These are phyloP conservation scores for Galago senegalensis DNA, from an alignment of 2,797 vertebrate species.

Conservation along the genomic window DNA sequence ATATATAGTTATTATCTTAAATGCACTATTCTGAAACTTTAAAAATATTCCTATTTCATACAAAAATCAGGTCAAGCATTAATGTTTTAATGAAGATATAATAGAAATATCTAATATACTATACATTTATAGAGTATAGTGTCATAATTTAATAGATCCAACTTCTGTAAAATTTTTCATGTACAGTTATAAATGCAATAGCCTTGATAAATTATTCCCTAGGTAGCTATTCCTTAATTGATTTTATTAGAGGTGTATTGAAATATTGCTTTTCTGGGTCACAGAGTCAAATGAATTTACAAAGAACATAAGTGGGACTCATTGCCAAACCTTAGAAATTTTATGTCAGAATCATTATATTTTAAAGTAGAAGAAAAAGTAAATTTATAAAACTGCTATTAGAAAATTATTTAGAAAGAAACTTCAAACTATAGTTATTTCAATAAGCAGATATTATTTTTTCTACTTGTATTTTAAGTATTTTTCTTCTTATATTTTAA, in stretches of 20 bases:
- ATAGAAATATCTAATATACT: slow-evolving; percentile 81
- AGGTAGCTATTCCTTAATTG: slow-evolving; percentile 79
- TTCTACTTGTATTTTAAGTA: background rate
- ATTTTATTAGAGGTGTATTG: slow-evolving; percentile 80
- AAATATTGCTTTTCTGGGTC: slow-evolving; percentile 78
- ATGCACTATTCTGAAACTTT: slow-evolving; percentile 55
- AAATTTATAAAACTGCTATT: background rate
- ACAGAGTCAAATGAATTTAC: slow-evolving; percentile 74
- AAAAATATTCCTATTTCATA: slow-evolving; percentile 61
- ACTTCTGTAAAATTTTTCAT: slow-evolving; percentile 77
- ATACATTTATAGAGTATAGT: slow-evolving; percentile 76
- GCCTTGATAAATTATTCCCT: slow-evolving; percentile 84
- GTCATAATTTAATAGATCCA: slow-evolving; percentile 80
- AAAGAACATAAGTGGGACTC: slow-evolving; percentile 49
- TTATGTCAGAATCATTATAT: background rate
- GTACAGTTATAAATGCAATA: slow-evolving; percentile 82
- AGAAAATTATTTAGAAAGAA: background rate
- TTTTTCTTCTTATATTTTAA: background rate
- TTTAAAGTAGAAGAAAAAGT: background rate
- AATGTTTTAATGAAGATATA: slow-evolving; percentile 83
- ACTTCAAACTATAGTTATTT: background rate
- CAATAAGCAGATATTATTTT: background rate
- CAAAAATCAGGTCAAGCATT: slow-evolving; percentile 78
- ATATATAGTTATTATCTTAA: slow-evolving; percentile 63
- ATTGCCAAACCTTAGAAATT: slow-evolving; percentile 70